phyloP scores from a whole-genome alignment of 2,113 vertebrate genomes.

The Syrmaticus mikado region DNA sequence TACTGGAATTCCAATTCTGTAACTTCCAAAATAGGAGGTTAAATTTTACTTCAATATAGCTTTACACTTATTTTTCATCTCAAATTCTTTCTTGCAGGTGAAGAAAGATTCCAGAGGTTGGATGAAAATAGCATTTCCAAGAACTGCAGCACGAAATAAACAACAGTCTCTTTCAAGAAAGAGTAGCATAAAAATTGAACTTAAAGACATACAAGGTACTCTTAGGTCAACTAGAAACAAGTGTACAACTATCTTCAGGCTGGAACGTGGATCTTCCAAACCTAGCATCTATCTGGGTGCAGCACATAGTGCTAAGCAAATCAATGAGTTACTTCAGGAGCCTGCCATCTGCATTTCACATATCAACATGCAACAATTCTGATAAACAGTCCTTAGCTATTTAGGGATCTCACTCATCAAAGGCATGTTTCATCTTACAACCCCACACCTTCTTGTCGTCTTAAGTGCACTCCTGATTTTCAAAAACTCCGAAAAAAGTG shows the following conservation, averaged over 20 bases:
- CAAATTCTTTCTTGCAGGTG: neutral
- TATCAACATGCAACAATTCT: neutral
- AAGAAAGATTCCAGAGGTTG: neutral
- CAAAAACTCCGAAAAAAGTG: neutral
- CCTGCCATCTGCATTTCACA: fast-evolving
- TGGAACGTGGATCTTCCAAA: neutral
- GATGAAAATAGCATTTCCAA: neutral
- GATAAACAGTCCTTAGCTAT: neutral
- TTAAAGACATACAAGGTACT: neutral
- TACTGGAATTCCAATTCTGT: neutral
- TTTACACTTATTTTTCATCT: neutral
- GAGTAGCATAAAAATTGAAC: neutral
- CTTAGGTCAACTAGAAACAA: neutral
- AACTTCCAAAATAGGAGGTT: neutral
- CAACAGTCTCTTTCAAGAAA: neutral
- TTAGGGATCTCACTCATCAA: neutral
- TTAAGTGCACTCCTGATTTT: neutral
- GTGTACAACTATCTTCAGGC: neutral
- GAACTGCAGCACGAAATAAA: neutral
- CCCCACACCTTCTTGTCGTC: neutral
- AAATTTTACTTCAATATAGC: neutral
- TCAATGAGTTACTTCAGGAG: neutral
- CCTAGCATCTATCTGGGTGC: neutral
- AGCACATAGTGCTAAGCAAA: neutral
- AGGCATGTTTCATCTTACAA: neutral